Base-by-base conservation (phyloP, 2,888 invertebrate species). In the Prenolepis imparis region DNA sequence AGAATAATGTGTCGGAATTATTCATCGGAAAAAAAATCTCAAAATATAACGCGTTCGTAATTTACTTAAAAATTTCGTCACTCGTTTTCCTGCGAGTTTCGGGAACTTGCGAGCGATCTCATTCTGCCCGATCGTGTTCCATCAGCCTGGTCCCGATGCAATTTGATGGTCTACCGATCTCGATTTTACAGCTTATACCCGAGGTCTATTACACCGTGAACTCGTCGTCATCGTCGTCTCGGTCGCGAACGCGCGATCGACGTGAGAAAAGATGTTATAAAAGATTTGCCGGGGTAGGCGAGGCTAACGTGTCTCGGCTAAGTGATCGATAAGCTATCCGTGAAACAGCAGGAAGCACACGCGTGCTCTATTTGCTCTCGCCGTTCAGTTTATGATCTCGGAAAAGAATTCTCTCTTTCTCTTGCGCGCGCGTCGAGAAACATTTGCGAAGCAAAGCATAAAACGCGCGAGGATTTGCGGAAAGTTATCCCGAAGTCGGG, bases 91-190 rank as follows among this genome's bases (percentile, higher is more conserved):
- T 18, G 11, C 24, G 44, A 70, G 78, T 80, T 80, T 80, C 72
- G 59, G 41, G 8, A 59, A 44, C 57, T 68, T 21, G 57, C 28
- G 70, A 64, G 39, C 52, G 41, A 81, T 74, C 63, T 81, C 63
- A n/a, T 63, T 72, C 75, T 63, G 74, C 52, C 39, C 39, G 24
- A 3, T 12, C 39, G 39, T 52, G 75, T 73, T 61, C 75, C 63
- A 74, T 75, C 81, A 74, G 18, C 28, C 81, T 39, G n/a, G 24
- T 12, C 18, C 4, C 21, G 44, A 41, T 9, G 52, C 83, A 83
- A 83, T 78, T 83, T 83, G 78, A 83, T 63, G 83, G 77, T 83
- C 78, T 78, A 68, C 78, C 83, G 78, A 68, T 61, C 61, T 28
- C 61, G 77, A 82, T 66, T 66, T 67, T 57, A 48, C n/a, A 52